Evolutionary conservation across 2,888 invertebrate genomes (phyloP).

Genomic region (Nasonia oneida): DNA sequence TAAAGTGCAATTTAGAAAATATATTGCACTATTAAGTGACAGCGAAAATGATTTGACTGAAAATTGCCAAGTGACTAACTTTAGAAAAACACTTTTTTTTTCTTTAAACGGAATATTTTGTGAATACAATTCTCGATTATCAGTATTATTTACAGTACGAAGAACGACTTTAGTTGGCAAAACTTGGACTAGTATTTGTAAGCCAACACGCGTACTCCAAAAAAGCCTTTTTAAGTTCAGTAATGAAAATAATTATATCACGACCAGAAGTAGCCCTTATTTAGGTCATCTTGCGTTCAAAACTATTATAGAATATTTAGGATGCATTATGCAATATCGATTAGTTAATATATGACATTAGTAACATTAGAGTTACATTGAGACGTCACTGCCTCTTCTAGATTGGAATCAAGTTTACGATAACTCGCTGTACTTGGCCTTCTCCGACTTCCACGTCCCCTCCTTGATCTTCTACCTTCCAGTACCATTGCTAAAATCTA

Average conservation of each 20-base stretch:
- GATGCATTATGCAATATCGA: neutral
- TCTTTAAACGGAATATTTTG: neutral
- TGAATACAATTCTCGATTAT: neutral
- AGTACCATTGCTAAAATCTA: slow-evolving; percentile 84
- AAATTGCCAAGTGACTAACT: neutral
- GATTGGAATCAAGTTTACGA: slow-evolving; percentile 84
- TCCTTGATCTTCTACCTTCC: slow-evolving; percentile 81
- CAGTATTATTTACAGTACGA: slow-evolving; percentile 41
- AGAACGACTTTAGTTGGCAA: neutral
- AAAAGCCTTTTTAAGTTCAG: neutral
- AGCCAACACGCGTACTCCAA: neutral
- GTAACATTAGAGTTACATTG: slow-evolving; percentile 81
- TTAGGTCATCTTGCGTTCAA: slow-evolving; percentile 19
- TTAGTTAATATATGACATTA: slow-evolving; percentile 81
- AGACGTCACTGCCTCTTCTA: slow-evolving; percentile 85
- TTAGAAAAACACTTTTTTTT: neutral
- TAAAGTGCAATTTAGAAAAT: slow-evolving; percentile 34
- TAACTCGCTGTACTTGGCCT: slow-evolving; percentile 84
- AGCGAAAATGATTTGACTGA: neutral
- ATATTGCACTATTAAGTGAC: neutral
- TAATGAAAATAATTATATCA: slow-evolving; percentile 5
- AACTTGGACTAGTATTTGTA: slow-evolving; percentile 3
- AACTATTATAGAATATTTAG: slow-evolving; percentile 36
- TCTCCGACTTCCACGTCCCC: slow-evolving; percentile 77
- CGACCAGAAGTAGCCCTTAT: neutral